phyloP scores from a whole-genome alignment of 1,140 invertebrate genomes.

The Paracyclopina nana region DNA sequence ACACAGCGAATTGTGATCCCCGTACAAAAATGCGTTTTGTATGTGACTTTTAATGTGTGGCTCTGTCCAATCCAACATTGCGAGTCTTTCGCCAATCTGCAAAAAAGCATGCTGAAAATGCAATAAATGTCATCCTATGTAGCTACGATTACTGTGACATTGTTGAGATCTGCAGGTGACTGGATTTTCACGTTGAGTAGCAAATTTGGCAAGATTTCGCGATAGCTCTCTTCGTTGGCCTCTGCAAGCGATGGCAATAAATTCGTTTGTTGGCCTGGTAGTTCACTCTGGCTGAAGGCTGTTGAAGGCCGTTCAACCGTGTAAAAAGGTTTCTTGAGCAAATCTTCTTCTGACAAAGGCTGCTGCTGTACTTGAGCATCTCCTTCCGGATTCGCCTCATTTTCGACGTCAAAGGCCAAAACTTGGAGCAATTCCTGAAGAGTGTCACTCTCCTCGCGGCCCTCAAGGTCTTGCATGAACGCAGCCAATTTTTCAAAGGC shows the following conservation, averaged over 20 bases:
- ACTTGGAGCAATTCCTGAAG: background rate
- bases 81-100: constrained; percentile 3
- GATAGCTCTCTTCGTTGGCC: background rate
- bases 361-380: background rate
- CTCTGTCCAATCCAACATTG: constrained; percentile 10
- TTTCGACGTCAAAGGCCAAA: constrained; percentile 1
- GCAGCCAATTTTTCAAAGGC: constrained; percentile 8
- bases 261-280: background rate
- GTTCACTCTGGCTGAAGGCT: background rate
- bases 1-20: constrained; percentile 14
- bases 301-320: constrained; percentile 4
- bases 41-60: background rate
- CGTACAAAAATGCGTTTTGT: background rate
- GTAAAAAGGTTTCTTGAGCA: constrained; percentile 15
- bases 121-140: background rate
- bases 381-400: background rate
- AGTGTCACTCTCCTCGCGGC: background rate
- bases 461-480: constrained; percentile 12
- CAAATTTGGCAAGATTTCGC: background rate
- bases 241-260: background rate
- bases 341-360: constrained; percentile 12
- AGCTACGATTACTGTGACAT: constrained; percentile 5
- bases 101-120: no score
- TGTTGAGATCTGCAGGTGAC: background rate
- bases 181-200: background rate